These are phyloP conservation scores for Pelusios castaneus DNA, from an alignment of 2,113 vertebrate genomes.

Conservation along the genomic window DNA sequence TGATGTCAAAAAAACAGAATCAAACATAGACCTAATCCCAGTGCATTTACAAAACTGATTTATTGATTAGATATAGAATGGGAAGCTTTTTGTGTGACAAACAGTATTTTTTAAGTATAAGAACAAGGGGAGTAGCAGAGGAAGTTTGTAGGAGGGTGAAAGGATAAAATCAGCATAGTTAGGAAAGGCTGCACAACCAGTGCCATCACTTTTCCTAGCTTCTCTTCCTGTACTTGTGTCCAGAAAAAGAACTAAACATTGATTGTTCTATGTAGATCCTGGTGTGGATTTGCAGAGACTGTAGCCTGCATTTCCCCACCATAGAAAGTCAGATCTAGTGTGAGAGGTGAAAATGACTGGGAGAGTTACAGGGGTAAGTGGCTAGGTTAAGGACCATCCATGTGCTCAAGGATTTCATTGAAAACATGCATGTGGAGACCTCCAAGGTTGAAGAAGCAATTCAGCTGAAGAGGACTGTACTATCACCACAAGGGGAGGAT, in stretches of 20 bases:
- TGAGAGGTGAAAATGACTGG: neutral
- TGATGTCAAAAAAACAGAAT: neutral
- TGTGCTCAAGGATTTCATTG: neutral
- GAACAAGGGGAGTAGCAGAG: neutral
- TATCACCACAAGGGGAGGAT: neutral
- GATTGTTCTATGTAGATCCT: neutral
- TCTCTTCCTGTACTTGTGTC: neutral
- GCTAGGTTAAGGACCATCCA: neutral
- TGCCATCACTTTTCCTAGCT: neutral
- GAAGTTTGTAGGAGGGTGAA: neutral
- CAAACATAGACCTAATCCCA: neutral
- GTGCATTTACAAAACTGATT: neutral
- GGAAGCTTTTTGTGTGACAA: neutral
- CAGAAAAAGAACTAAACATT: neutral
- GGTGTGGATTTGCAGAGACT: neutral
- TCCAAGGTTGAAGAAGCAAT: neutral
- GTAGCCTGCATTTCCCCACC: neutral
- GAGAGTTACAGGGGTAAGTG: neutral
- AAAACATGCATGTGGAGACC: neutral
- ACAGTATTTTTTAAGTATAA: neutral
- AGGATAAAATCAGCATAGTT: neutral
- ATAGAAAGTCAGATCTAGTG: neutral
- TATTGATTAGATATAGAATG: neutral
- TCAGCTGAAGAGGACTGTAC: neutral
- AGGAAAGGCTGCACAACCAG: neutral